Base-by-base conservation (phyloP, 2,113 vertebrate genomes). In the Nymphicus hollandicus region DNA sequence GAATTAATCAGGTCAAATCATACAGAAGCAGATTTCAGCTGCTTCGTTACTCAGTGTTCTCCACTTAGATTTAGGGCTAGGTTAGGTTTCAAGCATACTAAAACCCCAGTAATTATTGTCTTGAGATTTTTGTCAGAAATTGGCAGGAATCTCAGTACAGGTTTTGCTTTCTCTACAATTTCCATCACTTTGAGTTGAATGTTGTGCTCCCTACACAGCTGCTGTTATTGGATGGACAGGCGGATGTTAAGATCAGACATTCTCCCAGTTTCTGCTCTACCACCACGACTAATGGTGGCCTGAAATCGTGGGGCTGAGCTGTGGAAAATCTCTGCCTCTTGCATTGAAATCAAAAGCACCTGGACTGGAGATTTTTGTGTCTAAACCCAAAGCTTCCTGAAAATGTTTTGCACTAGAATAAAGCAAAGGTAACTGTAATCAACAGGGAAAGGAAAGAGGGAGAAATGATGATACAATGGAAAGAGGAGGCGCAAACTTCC, bases 321-420 rank as follows among this genome's bases (percentile, higher is more conserved):
- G 69, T 39, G 77, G 82, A 87, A 96, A 95, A 86, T 76, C 91
- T 41, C 66, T 69, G n/a, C 44, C 53, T 72, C 60, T 90, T 60
- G 7, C 56, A 4, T 31, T 0, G 0, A 76, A 94, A 81, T 16
- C 1, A 8, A 92, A 89, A 96, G 77, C 31, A 56, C 13, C 8
- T 95, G 92, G 80, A 91, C 72, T 33, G 52, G 52, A 94, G 56
- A 87, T 58, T 94, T 95, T 66, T 66, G 31, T 41, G 22, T 79
- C 65, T 70, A 35, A 79, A 84, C 77, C 28, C 47, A 49, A 84
- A 64, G n/a, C 81, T 96, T 96, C 92, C 93, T 95, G 95, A 86
- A 72, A 89, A 82, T 95, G 81, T 96, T 96, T 97, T 97, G 92
- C 77, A 84, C 65, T 37, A 92, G 76, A 96, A 89, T 86, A 85